phyloP scores from a whole-genome alignment of 1,140 invertebrate genomes.

The Megalonaias nervosa region DNA sequence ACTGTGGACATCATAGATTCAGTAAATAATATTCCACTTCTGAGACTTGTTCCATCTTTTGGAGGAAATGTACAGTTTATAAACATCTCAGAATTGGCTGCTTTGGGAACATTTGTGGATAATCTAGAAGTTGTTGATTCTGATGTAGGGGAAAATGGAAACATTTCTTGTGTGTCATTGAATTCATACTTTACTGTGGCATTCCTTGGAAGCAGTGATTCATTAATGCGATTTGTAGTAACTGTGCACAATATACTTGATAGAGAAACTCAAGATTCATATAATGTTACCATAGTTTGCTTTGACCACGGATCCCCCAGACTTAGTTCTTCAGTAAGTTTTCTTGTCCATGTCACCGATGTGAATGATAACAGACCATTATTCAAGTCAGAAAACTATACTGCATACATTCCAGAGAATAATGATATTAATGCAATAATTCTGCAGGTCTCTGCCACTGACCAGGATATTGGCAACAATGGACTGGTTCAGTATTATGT shows the following conservation, averaged over 20 bases:
- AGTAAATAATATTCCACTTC: conserved; percentile 86
- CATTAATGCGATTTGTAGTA: conserved; percentile 40
- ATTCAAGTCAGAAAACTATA: conserved; percentile 85
- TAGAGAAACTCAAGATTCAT: conserved; percentile 38
- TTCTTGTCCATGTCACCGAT: conserved; percentile 51
- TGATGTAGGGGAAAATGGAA: conserved; percentile 43
- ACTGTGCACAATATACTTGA: conserved; percentile 42
- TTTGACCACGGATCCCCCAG: conserved; percentile 49
- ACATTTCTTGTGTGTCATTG: conserved; percentile 34
- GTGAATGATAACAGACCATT: conserved; percentile 81
- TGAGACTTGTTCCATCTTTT: conserved; percentile 86
- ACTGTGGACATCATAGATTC: conserved; percentile 77
- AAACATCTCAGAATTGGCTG: conserved; percentile 39
- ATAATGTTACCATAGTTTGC: conserved; percentile 50
- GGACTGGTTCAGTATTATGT: conserved; percentile 84
- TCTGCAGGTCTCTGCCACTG: conserved; percentile 82
- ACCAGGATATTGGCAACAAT: conserved; percentile 92
- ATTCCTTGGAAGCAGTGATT: conserved; percentile 19
- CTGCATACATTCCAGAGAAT: conserved; percentile 87
- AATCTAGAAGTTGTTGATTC: conserved; percentile 46
- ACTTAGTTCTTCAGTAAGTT: conserved; percentile 38
- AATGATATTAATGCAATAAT: conserved; percentile 80
- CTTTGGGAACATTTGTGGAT: conserved; percentile 42
- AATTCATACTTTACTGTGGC: conserved; percentile 36
- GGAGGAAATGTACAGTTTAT: conserved; percentile 59